A percentile compares a stretch with the other conserved stretches of the same genome.
phyloP scores from a whole-genome alignment of 2,888 invertebrate genomes.

The Pecten maximus region DNA sequence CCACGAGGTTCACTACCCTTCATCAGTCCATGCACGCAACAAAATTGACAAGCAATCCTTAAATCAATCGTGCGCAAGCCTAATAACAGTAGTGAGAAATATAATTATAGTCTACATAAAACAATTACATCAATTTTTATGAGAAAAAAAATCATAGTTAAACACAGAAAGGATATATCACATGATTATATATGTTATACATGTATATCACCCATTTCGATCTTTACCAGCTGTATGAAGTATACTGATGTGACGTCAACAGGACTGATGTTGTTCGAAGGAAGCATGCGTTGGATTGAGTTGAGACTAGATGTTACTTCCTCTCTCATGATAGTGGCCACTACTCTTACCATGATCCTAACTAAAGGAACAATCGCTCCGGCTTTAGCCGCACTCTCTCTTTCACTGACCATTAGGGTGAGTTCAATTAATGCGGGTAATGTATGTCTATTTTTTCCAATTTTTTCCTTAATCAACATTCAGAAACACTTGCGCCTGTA shows the following conservation, averaged over 20 bases:
- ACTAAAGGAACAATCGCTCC: slow-evolving; percentile 80
- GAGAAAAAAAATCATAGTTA: too few species aligned
- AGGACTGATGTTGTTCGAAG: slow-evolving; percentile 83
- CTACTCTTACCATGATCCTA: slow-evolving; percentile 84
- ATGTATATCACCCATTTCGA: neutral
- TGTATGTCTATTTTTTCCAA: neutral
- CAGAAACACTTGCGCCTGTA: too few species aligned
- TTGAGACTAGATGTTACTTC: slow-evolving; percentile 82
- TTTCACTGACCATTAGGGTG: slow-evolving; percentile 71
- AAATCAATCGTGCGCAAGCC: too few species aligned
- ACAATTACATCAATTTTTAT: too few species aligned
- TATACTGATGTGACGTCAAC: slow-evolving; percentile 83
- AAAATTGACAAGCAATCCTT: too few species aligned
- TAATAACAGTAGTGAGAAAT: too few species aligned
- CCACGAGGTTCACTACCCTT: too few species aligned
- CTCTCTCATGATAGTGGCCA: slow-evolving; percentile 82
- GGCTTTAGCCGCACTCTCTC: slow-evolving; percentile 86
- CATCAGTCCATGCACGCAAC: too few species aligned
- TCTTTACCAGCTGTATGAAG: slow-evolving; percentile 36
- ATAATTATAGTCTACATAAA: too few species aligned
- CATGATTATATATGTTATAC: too few species aligned
- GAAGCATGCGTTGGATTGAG: slow-evolving; percentile 82
- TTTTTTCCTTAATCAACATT: too few species aligned
- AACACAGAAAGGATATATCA: too few species aligned
- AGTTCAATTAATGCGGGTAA: neutral